Base-by-base conservation (phyloP, 2,113 vertebrate genomes). In the Camelus dromedarius region DNA sequence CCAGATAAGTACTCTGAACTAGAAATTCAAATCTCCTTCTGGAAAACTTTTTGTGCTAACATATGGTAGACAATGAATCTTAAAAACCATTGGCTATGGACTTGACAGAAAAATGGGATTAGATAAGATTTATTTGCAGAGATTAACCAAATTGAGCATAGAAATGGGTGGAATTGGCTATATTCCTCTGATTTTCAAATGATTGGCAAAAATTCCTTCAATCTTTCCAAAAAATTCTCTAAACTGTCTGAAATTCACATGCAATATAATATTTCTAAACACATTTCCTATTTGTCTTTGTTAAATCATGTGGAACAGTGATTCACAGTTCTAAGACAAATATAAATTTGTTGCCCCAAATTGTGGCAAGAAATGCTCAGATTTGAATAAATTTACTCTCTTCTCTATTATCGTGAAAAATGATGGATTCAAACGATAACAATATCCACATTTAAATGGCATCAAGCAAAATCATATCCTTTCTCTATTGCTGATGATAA, bases 21-120 rank as follows among this genome's bases (percentile, higher is more conserved):
- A 32, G 60, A 97, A 97, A 97, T 97, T 96, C 50, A 88, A 96
- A 89, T 89, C 20, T 97, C 98, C 95, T 97, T 98, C 96, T 98
- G 97, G 79, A 94, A 97, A 97, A 97, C 93, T 96, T 94, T 96
- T 96, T 96, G 28, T 85, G 60, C 38, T 96, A 96, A 91, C 98
- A 97, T 97, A 97, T 90, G 84, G 95, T 80, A 91, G 70, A 97
- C 96, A 96, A 96, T 96, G 84, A 96, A 97, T 98, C 85, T 96
- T 95, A 72, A 94, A 96, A 94, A 93, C 32, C 46, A 52, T 84
- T 97, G 97, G 91, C 95, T 92, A 76, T 76, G 77, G 46, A 72
- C 50, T 82, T 97, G 96, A 97, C 80, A 96, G 81, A 91, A 95
- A 96, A 97, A 97, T 96, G 69, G 32, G 58, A 97, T 96, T 89